Evolutionary conservation across 2,797 vertebrate species (phyloP), one percentile per base, ranked within the genome.

Genomic region (Anisognathus igniventris): DNA sequence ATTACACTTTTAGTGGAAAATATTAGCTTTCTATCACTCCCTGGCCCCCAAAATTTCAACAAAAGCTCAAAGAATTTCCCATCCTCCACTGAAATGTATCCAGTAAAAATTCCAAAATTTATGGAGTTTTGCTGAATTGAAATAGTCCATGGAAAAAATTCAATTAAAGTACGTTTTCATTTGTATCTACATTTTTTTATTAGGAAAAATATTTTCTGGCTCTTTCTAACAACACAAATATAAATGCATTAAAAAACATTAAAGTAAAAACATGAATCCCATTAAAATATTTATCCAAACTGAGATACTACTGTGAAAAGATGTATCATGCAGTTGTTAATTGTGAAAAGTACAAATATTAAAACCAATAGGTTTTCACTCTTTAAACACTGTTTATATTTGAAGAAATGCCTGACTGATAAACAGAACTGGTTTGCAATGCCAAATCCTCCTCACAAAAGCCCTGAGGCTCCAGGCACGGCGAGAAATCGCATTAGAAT

Each of bases 361-460:
- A 83, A 91, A 93, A 67, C 31, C 57, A 92, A 86, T 19, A 85
- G 56, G 57, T 74, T 91, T 85, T 82, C 33, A 37, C 78, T 95
- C 48, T 88, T 92, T 65, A 92, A 56, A 89, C 27, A 77, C 19
- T 75, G 51, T 68, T 94, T 84, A 60, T 70, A 74, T 66, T 71
- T 92, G 44, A 93, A 94, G 39, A 93, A 96, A 94, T 84, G 84
- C 50, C 65, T 68, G 65, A 65, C 65, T 92, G 82, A 94, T 86
- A 94, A 94, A 90, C 62, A 90, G 45, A 88, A 90, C 19, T 1
- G 0, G 47, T 83, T 64, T 33, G 48, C 47, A 80, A 71, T 80
- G 76, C 86, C 92, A 96, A 94, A 90, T 54, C 45, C 31, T 51
- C 45, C 28, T 95, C 72, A 75, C 24, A 94, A 92, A 81, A 83